phyloP scores from a whole-genome alignment of 2,797 vertebrate genomes.

The Iguana delicatissima region DNA sequence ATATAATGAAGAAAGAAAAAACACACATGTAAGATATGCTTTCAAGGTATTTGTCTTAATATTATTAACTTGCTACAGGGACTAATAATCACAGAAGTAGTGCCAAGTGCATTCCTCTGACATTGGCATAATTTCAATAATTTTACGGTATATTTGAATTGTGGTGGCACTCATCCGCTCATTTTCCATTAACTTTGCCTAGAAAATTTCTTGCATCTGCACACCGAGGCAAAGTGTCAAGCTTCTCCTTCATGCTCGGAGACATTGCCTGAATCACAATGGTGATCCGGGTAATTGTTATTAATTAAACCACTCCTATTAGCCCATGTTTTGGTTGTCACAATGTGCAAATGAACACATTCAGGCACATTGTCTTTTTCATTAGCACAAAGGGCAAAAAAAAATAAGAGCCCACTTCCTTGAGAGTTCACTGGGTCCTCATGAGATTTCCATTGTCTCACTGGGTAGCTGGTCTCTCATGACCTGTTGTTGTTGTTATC shows the following conservation, averaged over 20 bases:
- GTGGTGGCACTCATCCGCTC: slow-evolving; percentile 71
- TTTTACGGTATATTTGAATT: slow-evolving; percentile 83
- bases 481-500: slow-evolving; percentile 3
- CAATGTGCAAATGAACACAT: slow-evolving; percentile 54
- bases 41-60: slow-evolving; percentile 75
- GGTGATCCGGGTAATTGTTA: slow-evolving; percentile 75
- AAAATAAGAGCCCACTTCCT: slow-evolving; percentile 47
- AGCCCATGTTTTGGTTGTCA: slow-evolving; percentile 55
- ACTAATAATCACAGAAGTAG: slow-evolving; percentile 75
- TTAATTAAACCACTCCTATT: slow-evolving; percentile 80
- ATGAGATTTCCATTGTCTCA: slow-evolving; percentile 54
- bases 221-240: slow-evolving; percentile 70
- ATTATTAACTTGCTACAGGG: slow-evolving; percentile 73
- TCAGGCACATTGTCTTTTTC: slow-evolving; percentile 40
- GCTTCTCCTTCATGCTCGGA: slow-evolving; percentile 84
- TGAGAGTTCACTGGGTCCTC: slow-evolving; percentile 4
- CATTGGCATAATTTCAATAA: slow-evolving; percentile 80
- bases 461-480: slow-evolving; percentile 54
- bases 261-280: slow-evolving; percentile 74
- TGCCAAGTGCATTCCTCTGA: slow-evolving; percentile 68
- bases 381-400: slow-evolving; percentile 49
- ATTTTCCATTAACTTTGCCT: slow-evolving; percentile 79
- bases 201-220: slow-evolving; percentile 73
- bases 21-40: slow-evolving; percentile 30
- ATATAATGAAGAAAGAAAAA: neutral